Conservation (phyloP, 1,140 invertebrate species). For the Episyrphus balteatus region DNA sequence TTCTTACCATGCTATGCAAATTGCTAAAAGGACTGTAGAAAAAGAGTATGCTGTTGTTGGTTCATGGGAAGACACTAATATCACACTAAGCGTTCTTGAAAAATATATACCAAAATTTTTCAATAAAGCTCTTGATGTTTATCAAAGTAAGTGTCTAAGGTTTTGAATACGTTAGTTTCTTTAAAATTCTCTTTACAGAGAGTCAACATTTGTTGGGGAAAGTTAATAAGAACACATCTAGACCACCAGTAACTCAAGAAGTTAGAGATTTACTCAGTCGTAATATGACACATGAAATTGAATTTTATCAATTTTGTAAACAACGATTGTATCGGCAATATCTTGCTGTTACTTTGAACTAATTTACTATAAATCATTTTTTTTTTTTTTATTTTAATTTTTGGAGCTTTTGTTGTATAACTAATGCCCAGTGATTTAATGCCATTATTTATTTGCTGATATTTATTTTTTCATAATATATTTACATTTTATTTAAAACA, state of each 20-base stretch:
- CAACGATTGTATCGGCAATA: constrained; percentile 71
- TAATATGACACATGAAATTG: constrained; percentile 80
- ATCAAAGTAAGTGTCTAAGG: constrained; percentile 20
- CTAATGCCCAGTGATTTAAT: no score
- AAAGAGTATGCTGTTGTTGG: constrained; percentile 77
- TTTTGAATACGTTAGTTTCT: neutral
- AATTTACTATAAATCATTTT: no score
- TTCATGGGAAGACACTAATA: constrained; percentile 78
- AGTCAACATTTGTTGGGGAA: constrained; percentile 56
- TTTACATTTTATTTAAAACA: no score
- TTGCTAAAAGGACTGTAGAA: constrained; percentile 71
- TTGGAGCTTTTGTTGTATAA: no score
- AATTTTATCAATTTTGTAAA: constrained; percentile 82
- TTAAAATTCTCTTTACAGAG: constrained; percentile 41
- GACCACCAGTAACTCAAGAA: constrained; percentile 66
- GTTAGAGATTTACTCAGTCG: constrained; percentile 66
- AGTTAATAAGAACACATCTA: constrained; percentile 62
- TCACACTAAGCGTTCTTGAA: constrained; percentile 70
- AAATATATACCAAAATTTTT: constrained; percentile 76
- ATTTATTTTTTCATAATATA: no score
- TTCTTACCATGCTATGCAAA: constrained; percentile 63
- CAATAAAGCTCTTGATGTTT: constrained; percentile 48
- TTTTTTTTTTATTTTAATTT: no score
- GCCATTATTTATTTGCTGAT: no score
- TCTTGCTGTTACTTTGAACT: constrained; percentile 43